Conservation (phyloP, 2,888 invertebrate genomes). For the Cinara cedri region DNA sequence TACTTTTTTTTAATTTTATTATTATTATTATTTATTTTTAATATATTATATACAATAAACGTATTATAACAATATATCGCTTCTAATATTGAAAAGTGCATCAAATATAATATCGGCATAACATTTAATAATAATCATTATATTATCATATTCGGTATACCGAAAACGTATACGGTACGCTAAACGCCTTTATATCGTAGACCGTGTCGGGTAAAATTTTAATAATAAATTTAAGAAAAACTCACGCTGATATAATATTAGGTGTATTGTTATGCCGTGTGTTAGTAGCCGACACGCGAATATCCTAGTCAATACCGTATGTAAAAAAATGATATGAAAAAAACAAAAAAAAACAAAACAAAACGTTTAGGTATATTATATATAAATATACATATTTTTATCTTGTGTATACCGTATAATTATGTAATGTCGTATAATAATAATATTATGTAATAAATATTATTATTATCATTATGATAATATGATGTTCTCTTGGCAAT, state of each 20-base stretch:
- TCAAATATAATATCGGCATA: no score
- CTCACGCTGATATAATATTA: neutral
- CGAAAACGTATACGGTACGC: neutral
- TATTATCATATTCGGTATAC: neutral
- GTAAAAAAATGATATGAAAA: no score
- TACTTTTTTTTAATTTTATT: neutral
- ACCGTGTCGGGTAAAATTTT: no score
- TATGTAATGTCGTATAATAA: neutral
- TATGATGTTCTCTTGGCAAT: conserved; percentile 42
- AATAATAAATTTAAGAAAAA: no score
- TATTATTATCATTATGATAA: neutral
- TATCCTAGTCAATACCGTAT: no score
- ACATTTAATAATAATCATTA: no score
- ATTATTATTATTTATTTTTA: no score
- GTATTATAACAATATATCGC: conserved; percentile 15
- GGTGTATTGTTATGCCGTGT: neutral
- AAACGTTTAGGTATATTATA: neutral
- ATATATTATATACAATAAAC: neutral
- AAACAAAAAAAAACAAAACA: neutral
- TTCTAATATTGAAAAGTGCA: neutral
- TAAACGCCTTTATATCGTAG: no score
- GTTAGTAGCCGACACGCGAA: no score
- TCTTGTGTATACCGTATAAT: neutral
- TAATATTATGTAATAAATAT: neutral
- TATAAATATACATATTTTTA: neutral